phyloP scores from a whole-genome alignment of 2,797 vertebrate species.

The Echiichthys vipera region DNA sequence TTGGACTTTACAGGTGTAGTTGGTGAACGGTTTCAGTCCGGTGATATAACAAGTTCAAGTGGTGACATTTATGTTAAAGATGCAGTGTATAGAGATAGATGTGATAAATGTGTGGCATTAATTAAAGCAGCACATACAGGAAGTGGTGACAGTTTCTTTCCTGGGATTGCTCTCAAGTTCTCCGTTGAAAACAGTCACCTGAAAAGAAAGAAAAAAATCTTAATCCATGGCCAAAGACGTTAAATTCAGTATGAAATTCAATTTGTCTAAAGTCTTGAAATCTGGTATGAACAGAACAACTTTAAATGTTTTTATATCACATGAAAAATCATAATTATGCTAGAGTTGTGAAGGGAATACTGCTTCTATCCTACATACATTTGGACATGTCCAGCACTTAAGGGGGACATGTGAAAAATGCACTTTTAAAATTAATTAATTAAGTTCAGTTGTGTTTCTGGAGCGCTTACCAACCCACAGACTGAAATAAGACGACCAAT shows the following conservation, averaged over 20 bases:
- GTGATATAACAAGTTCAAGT: accelerated
- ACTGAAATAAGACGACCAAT: too few relatives aligned
- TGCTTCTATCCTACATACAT: too few relatives aligned
- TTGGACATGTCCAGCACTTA: too few relatives aligned
- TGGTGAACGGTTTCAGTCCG: accelerated
- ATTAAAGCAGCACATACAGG: slow-evolving; percentile 51
- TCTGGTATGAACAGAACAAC: not conserved
- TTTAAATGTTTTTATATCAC: not conserved
- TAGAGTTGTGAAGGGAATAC: too few relatives aligned
- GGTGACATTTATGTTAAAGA: not conserved
- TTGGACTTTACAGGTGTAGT: not conserved
- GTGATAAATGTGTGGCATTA: not conserved
- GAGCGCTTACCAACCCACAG: too few relatives aligned
- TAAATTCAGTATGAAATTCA: not conserved
- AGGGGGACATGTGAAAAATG: too few relatives aligned
- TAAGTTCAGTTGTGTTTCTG: too few relatives aligned
- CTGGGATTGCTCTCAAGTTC: accelerated
- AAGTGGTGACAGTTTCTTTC: accelerated
- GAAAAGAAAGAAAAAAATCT: slow-evolving; percentile 16
- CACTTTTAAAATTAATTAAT: too few relatives aligned
- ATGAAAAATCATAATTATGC: too few relatives aligned
- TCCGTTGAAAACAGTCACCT: slow-evolving; percentile 43
- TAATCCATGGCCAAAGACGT: not conserved
- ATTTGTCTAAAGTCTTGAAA: not conserved
- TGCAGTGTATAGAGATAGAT: not conserved